A percentile compares a stretch with the other conserved stretches of the same genome.
Evolutionary conservation across 2,113 vertebrate species (phyloP).

Genomic region (Labrus mixtus): DNA sequence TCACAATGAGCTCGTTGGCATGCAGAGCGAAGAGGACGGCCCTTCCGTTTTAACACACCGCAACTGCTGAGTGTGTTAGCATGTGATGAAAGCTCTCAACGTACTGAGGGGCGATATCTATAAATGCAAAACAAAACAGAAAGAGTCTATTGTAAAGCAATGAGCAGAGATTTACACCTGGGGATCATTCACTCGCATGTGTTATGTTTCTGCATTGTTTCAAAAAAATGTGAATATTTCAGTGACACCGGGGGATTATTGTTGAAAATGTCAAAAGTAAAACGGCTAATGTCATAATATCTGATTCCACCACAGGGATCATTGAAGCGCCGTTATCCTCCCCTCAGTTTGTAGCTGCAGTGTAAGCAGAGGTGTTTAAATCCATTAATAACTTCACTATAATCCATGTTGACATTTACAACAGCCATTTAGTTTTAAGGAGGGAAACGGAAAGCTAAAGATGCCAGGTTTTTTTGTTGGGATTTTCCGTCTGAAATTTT

Average conservation of each 20-base stretch:
- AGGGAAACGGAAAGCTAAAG: neutral
- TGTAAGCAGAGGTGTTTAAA: constrained; percentile 28
- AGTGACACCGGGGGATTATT: constrained; percentile 8
- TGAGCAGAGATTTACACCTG: constrained; percentile 28
- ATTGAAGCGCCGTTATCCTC: constrained; percentile 59
- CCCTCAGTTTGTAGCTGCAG: constrained; percentile 16
- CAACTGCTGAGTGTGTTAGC: constrained; percentile 35
- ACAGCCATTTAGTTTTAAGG: neutral
- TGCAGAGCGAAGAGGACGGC: constrained; percentile 38
- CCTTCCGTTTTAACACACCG: constrained; percentile 31
- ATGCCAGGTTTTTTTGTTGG: neutral
- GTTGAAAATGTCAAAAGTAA: constrained; percentile 57
- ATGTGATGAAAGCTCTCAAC: constrained; percentile 59
- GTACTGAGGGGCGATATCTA: constrained; percentile 33
- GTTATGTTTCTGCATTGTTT: constrained; percentile 5
- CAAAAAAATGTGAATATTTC: constrained; percentile 34
- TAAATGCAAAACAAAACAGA: constrained; percentile 37
- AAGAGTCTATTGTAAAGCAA: constrained; percentile 47
- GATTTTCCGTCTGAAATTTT: neutral
- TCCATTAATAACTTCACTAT: constrained; percentile 46
- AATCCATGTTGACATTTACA: constrained; percentile 63
- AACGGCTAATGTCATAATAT: constrained; percentile 55
- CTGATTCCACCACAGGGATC: constrained; percentile 39
- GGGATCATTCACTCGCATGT: neutral
- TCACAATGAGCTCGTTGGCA: constrained; percentile 64